Evolutionary conservation across 2,888 invertebrate genomes (phyloP).

Genomic region (Steromphala cineraria): DNA sequence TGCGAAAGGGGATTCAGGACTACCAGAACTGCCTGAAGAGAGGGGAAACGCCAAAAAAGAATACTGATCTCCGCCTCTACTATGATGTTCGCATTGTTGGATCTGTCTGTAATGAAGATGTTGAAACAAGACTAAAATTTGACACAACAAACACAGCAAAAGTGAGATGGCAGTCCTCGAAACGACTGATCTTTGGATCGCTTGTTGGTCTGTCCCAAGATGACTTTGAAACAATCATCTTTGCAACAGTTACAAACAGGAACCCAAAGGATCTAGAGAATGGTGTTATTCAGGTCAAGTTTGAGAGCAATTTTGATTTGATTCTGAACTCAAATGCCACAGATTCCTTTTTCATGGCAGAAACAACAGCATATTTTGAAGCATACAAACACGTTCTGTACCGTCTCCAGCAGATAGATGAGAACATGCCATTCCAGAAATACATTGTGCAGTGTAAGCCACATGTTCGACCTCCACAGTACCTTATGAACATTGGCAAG

Average conservation of each 20-base stretch:
- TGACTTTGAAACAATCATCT: slow-evolving; percentile 82
- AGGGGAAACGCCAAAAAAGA: slow-evolving; percentile 24
- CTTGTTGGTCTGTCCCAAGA: slow-evolving; percentile 84
- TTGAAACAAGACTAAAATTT: slow-evolving; percentile 60
- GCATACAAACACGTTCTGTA: slow-evolving; percentile 85
- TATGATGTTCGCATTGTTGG: slow-evolving; percentile 58
- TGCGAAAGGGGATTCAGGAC: slow-evolving; percentile 82
- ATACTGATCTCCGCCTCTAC: slow-evolving; percentile 61
- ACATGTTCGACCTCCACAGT: slow-evolving; percentile 43
- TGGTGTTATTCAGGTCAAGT: slow-evolving; percentile 45
- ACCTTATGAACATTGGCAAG: slow-evolving; percentile 32
- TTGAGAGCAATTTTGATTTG: slow-evolving; percentile 29
- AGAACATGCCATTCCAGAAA: slow-evolving; percentile 51
- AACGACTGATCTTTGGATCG: slow-evolving; percentile 83
- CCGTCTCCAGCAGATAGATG: slow-evolving; percentile 80
- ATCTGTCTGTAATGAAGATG: slow-evolving; percentile 53
- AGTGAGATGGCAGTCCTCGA: slow-evolving; percentile 76
- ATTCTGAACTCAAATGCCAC: slow-evolving; percentile 2
- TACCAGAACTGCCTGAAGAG: slow-evolving; percentile 70
- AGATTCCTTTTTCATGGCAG: slow-evolving; percentile 80
- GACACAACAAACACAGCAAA: slow-evolving; percentile 58
- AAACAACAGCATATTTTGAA: slow-evolving; percentile 87
- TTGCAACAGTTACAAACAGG: slow-evolving; percentile 79
- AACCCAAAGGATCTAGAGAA: slow-evolving; percentile 42
- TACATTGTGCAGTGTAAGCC: slow-evolving; percentile 48